phyloP scores from a whole-genome alignment of 1,140 invertebrate species.

The Trigoniulus corallinus region DNA sequence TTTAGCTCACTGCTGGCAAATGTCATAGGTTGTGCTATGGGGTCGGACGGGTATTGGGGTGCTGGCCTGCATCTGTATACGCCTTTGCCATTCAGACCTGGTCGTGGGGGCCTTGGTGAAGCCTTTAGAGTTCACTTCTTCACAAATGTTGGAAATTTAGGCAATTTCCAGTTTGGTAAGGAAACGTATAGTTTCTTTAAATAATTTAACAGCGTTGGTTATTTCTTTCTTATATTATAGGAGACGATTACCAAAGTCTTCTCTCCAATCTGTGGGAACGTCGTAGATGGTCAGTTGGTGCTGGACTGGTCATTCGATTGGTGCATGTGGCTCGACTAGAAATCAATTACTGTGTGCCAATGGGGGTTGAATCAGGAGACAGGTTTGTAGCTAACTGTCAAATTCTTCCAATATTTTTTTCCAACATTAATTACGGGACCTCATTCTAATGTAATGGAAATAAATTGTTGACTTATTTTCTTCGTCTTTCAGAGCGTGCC shows the following conservation, averaged over 20 bases:
- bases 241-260: slow-evolving; percentile 20
- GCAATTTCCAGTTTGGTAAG: slow-evolving; percentile 35
- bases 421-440: not conserved
- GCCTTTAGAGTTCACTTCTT: slow-evolving; percentile 68
- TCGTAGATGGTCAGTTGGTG: slow-evolving; percentile 41
- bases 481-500: slow-evolving; percentile 23
- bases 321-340: slow-evolving; percentile 62
- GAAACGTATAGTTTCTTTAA: slow-evolving; percentile 8
- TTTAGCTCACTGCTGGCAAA: not conserved
- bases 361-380: slow-evolving; percentile 33
- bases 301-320: slow-evolving; percentile 57
- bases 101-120: slow-evolving; percentile 53
- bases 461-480: not conserved
- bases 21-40: slow-evolving; percentile 24
- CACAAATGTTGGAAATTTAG: slow-evolving; percentile 62
- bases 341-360: slow-evolving; percentile 64
- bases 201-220: not conserved
- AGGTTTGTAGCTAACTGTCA: slow-evolving; percentile 17
- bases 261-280: slow-evolving; percentile 17
- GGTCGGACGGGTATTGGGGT: slow-evolving; percentile 54
- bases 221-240: slow-evolving; percentile 10
- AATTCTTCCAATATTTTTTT: not conserved
- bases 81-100: slow-evolving; percentile 65
- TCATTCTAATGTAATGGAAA: slow-evolving; percentile 1
- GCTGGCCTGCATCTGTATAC: slow-evolving; percentile 60